Base-by-base conservation (phyloP, 2,113 vertebrate species). In the Lichenostomus cassidix region DNA sequence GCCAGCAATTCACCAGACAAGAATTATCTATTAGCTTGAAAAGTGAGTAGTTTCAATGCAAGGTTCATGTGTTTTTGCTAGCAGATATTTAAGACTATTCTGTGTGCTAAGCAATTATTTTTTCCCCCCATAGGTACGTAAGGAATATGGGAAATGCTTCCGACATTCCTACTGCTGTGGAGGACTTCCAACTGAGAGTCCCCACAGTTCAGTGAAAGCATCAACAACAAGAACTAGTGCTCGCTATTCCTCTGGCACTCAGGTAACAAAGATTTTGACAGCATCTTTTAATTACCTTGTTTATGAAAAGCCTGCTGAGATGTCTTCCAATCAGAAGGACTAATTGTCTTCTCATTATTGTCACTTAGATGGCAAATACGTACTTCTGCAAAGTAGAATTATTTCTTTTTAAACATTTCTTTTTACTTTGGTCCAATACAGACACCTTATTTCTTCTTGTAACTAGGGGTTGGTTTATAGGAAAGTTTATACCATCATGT, bases 141-240 rank as follows among this genome's bases (percentile, higher is more conserved):
- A 99, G 97, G 99, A 99, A 90, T 99, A 99, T 74, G 99, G 98
- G 95, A 99, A 99, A 97, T 99, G 99, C 97, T 99, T 99, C 97
- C 98, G 99, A 96, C 99, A 99, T 97, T 99, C 99, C 5, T 99
- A 99, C 96, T 99, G 99, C 98, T 99, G 99, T 88, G 98, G 99
- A 8, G 98, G 99, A 46, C 98, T 99, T 70, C 99, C 99, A 2
- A 98, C 99, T 0, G 99, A 99, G 97, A 99, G 98, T 97, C 99
- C 99, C 15, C 99, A 99, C 95, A 99, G 98, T 28, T 99, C 99
- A 29, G 98, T 98, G 89, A 99, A 99, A 97, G 98, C 99, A 5
- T 99, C 99, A 15, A 99, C 99, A 49, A 98, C 99, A 58, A 98
- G 99, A 97, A 99, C 99, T 68, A 99, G 99, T 11, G 99, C 99